Evolutionary conservation across 37 sponge, comb jelly and placozoan species (phyloP).

Genomic region (Theonella swinhoei): DNA sequence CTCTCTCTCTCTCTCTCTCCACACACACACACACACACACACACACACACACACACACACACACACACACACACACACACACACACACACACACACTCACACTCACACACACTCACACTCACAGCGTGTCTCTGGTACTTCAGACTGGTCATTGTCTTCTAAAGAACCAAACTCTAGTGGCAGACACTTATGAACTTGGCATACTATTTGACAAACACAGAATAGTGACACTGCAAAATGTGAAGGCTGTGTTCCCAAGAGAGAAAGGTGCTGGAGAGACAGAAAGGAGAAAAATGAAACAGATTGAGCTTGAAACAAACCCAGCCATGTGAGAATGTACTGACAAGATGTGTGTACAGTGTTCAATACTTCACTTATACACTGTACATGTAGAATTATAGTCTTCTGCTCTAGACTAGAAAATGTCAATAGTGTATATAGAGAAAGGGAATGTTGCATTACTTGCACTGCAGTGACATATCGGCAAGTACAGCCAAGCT

Average conservation of each 20-base stretch:
- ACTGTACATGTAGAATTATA: too few relatives aligned
- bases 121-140: constrained; percentile 33
- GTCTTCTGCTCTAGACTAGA: too few relatives aligned
- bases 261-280: background rate
- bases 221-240: constrained; percentile 35
- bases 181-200: constrained; percentile 12
- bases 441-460: too few relatives aligned
- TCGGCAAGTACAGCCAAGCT: constrained; percentile 12
- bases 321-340: constrained; percentile 48
- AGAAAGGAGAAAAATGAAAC: constrained; percentile 2
- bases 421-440: too few relatives aligned
- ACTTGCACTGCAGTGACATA: constrained; percentile 52
- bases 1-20: too few relatives aligned
- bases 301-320: constrained; percentile 28
- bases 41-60: background rate
- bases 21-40: too few relatives aligned
- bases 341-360: background rate
- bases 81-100: background rate
- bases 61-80: background rate
- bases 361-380: too few relatives aligned
- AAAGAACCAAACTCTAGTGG: constrained; percentile 17
- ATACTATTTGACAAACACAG: constrained; percentile 54
- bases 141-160: background rate
- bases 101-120: background rate
- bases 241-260: constrained; percentile 36